Percentiles rank a stretch among this genome's conserved stretches.
These are phyloP conservation scores for Lasiommata megera DNA, from an alignment of 2,888 invertebrate genomes.

Conservation along the genomic window DNA sequence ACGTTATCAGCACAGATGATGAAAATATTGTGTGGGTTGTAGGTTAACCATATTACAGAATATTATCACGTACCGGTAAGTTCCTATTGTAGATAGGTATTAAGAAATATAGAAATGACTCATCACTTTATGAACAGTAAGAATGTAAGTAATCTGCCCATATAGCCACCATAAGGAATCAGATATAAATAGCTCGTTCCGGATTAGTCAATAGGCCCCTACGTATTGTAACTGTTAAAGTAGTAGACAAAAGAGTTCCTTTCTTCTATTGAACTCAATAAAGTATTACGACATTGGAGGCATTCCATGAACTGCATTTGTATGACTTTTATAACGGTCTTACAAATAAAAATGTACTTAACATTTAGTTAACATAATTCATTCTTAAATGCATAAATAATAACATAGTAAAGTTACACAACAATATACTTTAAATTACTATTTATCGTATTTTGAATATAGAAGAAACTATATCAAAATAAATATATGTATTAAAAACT, in stretches of 20 bases:
- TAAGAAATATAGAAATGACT: conserved; percentile 13
- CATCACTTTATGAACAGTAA: not conserved
- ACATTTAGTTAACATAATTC: not conserved
- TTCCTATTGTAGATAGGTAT: not conserved
- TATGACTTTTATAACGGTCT: conserved; percentile 29
- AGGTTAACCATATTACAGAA: not conserved
- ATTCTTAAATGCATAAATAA: not conserved
- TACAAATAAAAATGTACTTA: not conserved
- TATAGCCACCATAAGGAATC: conserved; percentile 7
- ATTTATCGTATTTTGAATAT: conserved; percentile 7
- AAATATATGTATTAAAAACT: too few species aligned
- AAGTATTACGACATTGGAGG: conserved; percentile 21
- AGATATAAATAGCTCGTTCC: conserved; percentile 36
- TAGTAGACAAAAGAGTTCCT: conserved; percentile 17
- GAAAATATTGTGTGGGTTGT: not conserved
- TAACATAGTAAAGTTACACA: not conserved
- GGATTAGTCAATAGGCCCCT: conserved; percentile 27
- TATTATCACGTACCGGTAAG: conserved; percentile 17
- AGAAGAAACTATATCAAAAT: not conserved
- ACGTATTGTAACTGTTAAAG: conserved; percentile 15
- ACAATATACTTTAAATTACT: not conserved
- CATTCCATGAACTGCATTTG: conserved; percentile 29
- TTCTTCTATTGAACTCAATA: conserved; percentile 2
- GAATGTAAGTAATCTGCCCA: too few species aligned
- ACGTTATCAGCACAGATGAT: not conserved